These are phyloP conservation scores for Sebastes taczanowskii DNA, from an alignment of 2,797 vertebrate genomes.

Conservation along the genomic window DNA sequence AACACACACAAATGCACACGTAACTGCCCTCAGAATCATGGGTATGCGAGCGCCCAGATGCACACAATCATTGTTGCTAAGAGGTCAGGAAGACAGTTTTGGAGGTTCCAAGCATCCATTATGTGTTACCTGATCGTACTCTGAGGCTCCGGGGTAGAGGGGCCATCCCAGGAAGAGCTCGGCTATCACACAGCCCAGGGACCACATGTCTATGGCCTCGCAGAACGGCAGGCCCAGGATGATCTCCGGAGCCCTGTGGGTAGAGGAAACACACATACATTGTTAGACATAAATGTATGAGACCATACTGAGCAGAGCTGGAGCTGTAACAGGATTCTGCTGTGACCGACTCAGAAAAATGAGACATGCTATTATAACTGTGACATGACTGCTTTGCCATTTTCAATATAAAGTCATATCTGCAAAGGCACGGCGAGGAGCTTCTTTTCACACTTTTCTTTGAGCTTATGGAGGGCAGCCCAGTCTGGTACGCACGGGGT, in stretches of 20 bases:
- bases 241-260: constrained; percentile 95
- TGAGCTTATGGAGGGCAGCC: neutral
- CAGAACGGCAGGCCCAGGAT: constrained; percentile 97
- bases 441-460: constrained; percentile 12
- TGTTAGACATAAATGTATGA: constrained; percentile 3
- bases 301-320: no score
- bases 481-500: constrained; percentile 3
- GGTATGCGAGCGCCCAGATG: neutral
- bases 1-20: neutral
- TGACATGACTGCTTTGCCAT: neutral
- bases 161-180: constrained; percentile 99
- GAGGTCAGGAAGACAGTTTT: neutral
- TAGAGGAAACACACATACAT: constrained; percentile 10
- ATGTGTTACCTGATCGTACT: constrained; percentile 87
- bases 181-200: constrained; percentile 96
- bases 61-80: neutral
- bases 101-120: neutral
- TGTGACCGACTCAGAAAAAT: neutral
- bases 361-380: neutral
- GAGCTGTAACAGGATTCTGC: neutral
- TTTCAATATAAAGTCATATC: neutral
- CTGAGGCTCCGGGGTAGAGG: constrained; percentile 94
- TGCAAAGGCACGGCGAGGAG: neutral
- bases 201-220: constrained; percentile 99
- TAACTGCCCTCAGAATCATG: neutral